Percentiles rank a stretch among this genome's conserved stretches.
Evolutionary conservation across 1,140 invertebrate genomes (phyloP).

Genomic region (Macrosteles quadrilineatus): DNA sequence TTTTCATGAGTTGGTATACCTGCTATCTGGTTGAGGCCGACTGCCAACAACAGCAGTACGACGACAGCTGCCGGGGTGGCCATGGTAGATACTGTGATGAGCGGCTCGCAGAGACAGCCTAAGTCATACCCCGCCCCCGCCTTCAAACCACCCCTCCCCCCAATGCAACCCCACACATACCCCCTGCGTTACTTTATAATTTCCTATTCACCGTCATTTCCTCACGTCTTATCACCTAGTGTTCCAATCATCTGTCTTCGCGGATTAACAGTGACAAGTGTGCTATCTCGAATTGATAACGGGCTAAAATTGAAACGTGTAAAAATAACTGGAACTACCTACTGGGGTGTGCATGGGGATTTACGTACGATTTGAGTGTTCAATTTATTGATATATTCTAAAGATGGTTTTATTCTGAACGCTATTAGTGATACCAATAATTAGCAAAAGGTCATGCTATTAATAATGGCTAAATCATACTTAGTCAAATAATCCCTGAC

Average conservation of each 20-base stretch:
- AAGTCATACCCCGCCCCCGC: background rate
- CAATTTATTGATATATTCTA: too few relatives aligned
- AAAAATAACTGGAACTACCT: too few relatives aligned
- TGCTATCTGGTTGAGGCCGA: too few relatives aligned
- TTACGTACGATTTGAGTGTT: too few relatives aligned
- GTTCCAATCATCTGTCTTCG: background rate
- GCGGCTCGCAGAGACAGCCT: background rate
- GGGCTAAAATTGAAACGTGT: slow-evolving; percentile 6
- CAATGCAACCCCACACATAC: background rate
- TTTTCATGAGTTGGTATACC: too few relatives aligned
- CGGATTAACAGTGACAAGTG: background rate
- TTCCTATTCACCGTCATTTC: slow-evolving; percentile 12
- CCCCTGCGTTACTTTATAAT: background rate
- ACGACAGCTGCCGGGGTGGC: background rate
- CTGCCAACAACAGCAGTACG: background rate
- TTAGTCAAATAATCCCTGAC: too few relatives aligned
- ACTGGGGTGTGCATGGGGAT: too few relatives aligned
- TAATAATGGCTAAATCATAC: too few relatives aligned
- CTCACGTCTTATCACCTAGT: background rate
- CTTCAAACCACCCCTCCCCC: background rate
- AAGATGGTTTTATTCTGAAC: too few relatives aligned
- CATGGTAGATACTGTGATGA: background rate
- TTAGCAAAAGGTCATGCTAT: too few relatives aligned
- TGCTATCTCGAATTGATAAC: background rate
- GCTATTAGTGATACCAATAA: too few relatives aligned